Evolutionary conservation across 2,888 invertebrate species (phyloP).

Genomic region (Cephus runcator): DNA sequence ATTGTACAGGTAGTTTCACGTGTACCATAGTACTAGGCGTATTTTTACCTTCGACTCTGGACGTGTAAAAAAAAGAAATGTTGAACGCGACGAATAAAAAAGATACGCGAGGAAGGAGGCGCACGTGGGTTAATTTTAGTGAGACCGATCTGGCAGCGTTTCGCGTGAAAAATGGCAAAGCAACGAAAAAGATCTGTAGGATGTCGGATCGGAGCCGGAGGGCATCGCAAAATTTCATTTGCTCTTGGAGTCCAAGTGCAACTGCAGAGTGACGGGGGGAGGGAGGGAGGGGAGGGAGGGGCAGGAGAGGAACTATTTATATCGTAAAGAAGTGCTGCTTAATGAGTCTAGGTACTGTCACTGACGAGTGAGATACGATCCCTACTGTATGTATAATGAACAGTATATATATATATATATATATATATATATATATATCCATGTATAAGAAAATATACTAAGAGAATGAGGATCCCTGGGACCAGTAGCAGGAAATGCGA

Average conservation of each 20-base stretch:
- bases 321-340: conserved; percentile 42
- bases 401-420: not conserved
- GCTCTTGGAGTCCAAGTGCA: conserved; percentile 28
- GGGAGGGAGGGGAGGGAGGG: too few relatives aligned
- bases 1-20: not conserved
- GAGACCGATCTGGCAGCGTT: conserved; percentile 62
- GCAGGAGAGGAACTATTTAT: not conserved
- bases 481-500: not conserved
- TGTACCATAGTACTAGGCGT: not conserved
- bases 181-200: not conserved
- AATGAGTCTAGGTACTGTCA: conserved; percentile 63
- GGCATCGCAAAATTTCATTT: conserved; percentile 35
- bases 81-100: not conserved
- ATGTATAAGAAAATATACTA: not conserved
- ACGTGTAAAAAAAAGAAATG: not conserved
- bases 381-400: too few relatives aligned
- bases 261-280: not conserved
- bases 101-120: not conserved
- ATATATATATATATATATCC: not conserved
- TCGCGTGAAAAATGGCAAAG: conserved; percentile 49
- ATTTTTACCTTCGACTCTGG: not conserved
- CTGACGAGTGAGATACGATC: conserved; percentile 55
- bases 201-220: conserved; percentile 26
- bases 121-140: conserved; percentile 55
- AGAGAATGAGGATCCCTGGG: too few relatives aligned